Base-by-base conservation (phyloP, 2,888 invertebrate species). In the Thymelicus sylvestris region DNA sequence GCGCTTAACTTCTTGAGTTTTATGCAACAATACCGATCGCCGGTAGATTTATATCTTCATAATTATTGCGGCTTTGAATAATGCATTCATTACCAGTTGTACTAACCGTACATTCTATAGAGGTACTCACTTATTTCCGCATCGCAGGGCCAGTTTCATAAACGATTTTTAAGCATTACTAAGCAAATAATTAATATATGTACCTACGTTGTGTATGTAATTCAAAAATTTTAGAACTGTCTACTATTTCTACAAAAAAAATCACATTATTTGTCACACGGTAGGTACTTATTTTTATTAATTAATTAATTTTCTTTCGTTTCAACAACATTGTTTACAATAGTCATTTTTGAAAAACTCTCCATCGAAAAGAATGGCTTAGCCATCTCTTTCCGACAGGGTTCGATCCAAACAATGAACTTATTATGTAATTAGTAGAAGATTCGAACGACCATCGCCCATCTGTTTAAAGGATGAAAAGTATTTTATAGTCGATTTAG, bases 51-150 rank as follows among this genome's bases (percentile, higher is more conserved):
- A 62, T 62, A 62, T 67, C 67, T 61, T 52, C 5, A 24, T 67
- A 62, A 67, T 67, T 52, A 67, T 60, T 61, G 41, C 52, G 24
- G 24, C 52, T 67, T 52, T 67, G 67, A 67, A 67, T 67, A 61
- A 61, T 41, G 38, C 61, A 61, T 67, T 67, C 61, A 62, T 67
- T 67, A 24, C 52, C 13, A 67, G 50, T 67, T 67, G 60, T 66
- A 24, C 31, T 3, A 31, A 31, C 12, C 44, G 24, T 55, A n/a
- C 38, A 3, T 44, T 12, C n/a, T 31, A 48, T 48, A n/a, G 13
- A 64, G 38, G 19, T 62, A 62, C 38, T 38, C 5, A 31, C 2
- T 1, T 31, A 48, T 63, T 63, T 64, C 64, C 64, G 50, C 38
- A 50, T 64, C 50, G 8, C 12, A 64, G 57, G 57, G 57, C 57